Conservation (phyloP, 2,888 invertebrate genomes). For the Caenorhabditis angaria region DNA sequence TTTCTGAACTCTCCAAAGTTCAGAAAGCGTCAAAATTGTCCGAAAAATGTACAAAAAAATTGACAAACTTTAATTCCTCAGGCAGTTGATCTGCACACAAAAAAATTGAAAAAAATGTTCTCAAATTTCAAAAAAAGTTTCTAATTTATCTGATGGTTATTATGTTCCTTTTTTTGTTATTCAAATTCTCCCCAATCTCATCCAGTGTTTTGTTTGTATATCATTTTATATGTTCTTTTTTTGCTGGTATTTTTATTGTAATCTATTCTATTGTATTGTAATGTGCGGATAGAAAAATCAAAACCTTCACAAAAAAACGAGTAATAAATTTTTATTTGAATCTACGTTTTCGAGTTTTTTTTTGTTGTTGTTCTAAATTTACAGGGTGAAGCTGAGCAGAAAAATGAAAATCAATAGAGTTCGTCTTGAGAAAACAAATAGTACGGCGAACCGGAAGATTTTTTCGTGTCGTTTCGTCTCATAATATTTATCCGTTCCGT, state of each 20-base stretch:
- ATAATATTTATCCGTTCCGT: neutral
- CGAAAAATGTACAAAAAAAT: conserved; percentile 47
- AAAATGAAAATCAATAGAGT: neutral
- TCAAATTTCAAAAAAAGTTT: conserved; percentile 16
- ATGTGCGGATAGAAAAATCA: conserved; percentile 28
- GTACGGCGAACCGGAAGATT: conserved; percentile 2
- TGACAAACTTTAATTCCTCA: conserved; percentile 36
- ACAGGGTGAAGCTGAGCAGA: no score
- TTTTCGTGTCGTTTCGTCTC: neutral
- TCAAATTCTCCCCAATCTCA: conserved; percentile 11
- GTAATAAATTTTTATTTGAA: conserved; percentile 23
- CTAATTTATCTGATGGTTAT: conserved; percentile 3
- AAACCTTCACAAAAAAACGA: conserved; percentile 38
- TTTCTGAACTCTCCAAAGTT: conserved; percentile 4
- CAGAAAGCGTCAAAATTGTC: conserved; percentile 43
- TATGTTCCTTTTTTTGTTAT: conserved; percentile 5
- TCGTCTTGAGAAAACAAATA: neutral
- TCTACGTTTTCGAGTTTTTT: neutral
- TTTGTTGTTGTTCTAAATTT: neutral
- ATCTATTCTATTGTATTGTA: conserved; percentile 17
- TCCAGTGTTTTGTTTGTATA: conserved; percentile 8
- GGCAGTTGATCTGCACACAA: conserved; percentile 49
- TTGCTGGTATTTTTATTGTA: conserved; percentile 7
- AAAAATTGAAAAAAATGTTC: conserved; percentile 36
- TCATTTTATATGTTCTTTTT: conserved; percentile 1